A percentile compares a stretch with the other conserved stretches of the same genome.
phyloP scores from a whole-genome alignment of 1,140 invertebrate genomes.

The Zaprionus camerounensis region DNA sequence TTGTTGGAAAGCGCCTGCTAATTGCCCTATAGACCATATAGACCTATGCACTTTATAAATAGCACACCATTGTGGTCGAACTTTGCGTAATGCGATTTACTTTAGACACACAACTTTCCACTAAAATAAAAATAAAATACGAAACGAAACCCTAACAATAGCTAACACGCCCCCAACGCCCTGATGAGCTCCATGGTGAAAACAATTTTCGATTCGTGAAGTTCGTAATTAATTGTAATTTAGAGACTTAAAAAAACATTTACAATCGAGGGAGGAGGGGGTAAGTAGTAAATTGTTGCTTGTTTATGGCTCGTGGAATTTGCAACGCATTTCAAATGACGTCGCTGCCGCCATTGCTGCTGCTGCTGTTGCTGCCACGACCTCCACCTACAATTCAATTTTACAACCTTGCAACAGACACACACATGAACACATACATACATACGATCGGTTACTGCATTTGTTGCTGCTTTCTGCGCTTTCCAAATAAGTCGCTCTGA shows the following conservation, averaged over 20 bases:
- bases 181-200: slow-evolving; percentile 29
- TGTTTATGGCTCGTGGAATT: slow-evolving; percentile 65
- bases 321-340: slow-evolving; percentile 44
- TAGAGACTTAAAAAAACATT: slow-evolving; percentile 52
- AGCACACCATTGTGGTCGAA: slow-evolving; percentile 39
- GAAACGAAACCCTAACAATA: slow-evolving; percentile 3
- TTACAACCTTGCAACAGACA: slow-evolving; percentile 64
- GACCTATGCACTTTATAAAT: not conserved
- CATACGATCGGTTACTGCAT: slow-evolving; percentile 33
- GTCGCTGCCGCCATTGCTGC: slow-evolving; percentile 9
- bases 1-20: slow-evolving; percentile 68
- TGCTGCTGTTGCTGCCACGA: slow-evolving; percentile 34
- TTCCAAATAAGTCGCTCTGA: slow-evolving; percentile 41
- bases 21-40: slow-evolving; percentile 58
- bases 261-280: slow-evolving; percentile 24
- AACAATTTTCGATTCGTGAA: slow-evolving; percentile 59
- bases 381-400: slow-evolving; percentile 77
- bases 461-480: slow-evolving; percentile 44
- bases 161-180: slow-evolving; percentile 10
- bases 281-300: slow-evolving; percentile 41
- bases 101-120: slow-evolving; percentile 60
- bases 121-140: slow-evolving; percentile 20
- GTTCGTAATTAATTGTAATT: slow-evolving; percentile 71
- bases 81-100: slow-evolving; percentile 39
- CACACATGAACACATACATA: slow-evolving; percentile 25